phyloP scores from a whole-genome alignment of 2,888 invertebrate species.

The Temnothorax ravouxi region DNA sequence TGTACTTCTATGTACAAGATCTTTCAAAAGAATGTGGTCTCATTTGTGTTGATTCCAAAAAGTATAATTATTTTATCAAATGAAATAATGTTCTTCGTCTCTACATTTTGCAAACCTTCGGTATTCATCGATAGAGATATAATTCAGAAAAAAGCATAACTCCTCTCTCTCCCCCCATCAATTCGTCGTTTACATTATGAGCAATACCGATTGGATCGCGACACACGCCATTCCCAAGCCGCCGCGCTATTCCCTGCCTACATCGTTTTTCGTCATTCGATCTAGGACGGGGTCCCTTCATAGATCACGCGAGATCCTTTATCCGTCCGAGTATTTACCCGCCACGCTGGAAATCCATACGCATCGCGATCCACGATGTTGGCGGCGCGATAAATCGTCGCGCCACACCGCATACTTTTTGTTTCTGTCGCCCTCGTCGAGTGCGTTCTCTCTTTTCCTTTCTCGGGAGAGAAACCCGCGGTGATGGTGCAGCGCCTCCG shows the following conservation, averaged over 20 bases:
- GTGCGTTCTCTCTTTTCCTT: constrained; percentile 34
- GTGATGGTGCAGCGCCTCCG: constrained; percentile 58
- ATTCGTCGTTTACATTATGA: constrained; percentile 24
- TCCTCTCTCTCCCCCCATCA: not conserved
- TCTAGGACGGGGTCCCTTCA: constrained; percentile 33
- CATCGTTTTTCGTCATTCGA: constrained; percentile 46
- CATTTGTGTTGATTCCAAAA: too few species aligned
- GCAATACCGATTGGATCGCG: constrained; percentile 37
- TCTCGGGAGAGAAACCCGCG: constrained; percentile 9
- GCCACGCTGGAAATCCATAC: constrained; percentile 53
- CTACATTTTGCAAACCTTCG: not conserved
- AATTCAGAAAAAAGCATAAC: not conserved
- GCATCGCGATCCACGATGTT: constrained; percentile 55
- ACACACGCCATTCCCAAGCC: constrained; percentile 18
- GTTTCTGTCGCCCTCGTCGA: constrained; percentile 32
- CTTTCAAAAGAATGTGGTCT: too few species aligned
- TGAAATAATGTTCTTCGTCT: not conserved
- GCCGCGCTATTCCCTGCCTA: too few species aligned
- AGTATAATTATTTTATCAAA: too few species aligned
- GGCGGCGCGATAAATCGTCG: constrained; percentile 53
- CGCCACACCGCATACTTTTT: constrained; percentile 44
- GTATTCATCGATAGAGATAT: not conserved
- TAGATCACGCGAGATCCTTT: constrained; percentile 55
- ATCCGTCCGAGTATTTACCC: constrained; percentile 55
- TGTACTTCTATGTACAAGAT: too few species aligned